Evolutionary conservation across 2,888 invertebrate species (phyloP).

Genomic region (Patella ulyssiponensis): DNA sequence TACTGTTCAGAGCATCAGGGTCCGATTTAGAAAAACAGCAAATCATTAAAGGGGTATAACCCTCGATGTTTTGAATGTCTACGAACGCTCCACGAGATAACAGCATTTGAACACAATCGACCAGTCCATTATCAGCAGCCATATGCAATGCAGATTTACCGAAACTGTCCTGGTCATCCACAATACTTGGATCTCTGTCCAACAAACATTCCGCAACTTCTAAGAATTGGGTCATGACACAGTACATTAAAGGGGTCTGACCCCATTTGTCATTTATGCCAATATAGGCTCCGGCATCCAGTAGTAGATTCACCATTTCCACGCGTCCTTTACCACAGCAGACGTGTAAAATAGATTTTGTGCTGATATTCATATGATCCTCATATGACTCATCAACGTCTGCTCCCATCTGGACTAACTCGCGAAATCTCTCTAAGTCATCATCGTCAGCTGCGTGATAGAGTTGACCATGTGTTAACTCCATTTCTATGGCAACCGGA

Average conservation of each 20-base stretch:
- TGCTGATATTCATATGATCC: slow-evolving; percentile 55
- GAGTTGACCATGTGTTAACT: slow-evolving; percentile 23
- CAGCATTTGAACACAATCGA: slow-evolving; percentile 47
- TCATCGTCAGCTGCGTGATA: slow-evolving; percentile 46
- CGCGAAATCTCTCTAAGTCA: slow-evolving; percentile 34
- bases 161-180: slow-evolving; percentile 44
- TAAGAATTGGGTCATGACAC: slow-evolving; percentile 48
- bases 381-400: slow-evolving; percentile 56
- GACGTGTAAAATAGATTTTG: slow-evolving; percentile 62
- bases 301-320: slow-evolving; percentile 53
- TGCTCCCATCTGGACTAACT: slow-evolving; percentile 49
- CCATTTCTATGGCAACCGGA: background rate
- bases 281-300: slow-evolving; percentile 55
- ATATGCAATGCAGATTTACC: slow-evolving; percentile 54
- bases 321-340: slow-evolving; percentile 63
- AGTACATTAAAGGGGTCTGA: slow-evolving; percentile 63
- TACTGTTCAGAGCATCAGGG: slow-evolving; percentile 29
- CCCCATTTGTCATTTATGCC: slow-evolving; percentile 62
- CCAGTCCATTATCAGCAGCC: slow-evolving; percentile 46
- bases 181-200: slow-evolving; percentile 32
- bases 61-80: slow-evolving; percentile 42
- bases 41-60: slow-evolving; percentile 52
- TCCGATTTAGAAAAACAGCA: slow-evolving; percentile 35
- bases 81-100: slow-evolving; percentile 45
- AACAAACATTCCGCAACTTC: slow-evolving; percentile 55